Percentiles rank a stretch among this genome's conserved stretches.
Conservation (phyloP, 2,888 invertebrate genomes). For the Lepeophtheirus nordmannii region DNA sequence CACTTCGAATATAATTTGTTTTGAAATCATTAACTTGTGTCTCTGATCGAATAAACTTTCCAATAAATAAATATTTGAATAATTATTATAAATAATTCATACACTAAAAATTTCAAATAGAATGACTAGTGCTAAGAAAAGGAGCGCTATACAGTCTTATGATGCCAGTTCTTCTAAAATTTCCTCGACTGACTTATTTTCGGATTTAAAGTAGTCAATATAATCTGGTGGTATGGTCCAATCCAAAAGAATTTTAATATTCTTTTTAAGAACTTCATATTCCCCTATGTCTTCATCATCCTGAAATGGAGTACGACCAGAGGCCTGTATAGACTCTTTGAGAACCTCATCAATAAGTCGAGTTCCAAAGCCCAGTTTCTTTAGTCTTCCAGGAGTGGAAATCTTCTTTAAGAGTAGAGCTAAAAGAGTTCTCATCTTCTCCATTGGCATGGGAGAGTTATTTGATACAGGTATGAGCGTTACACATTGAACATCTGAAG, state of each 20-base stretch:
- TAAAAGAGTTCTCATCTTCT: constrained; percentile 58
- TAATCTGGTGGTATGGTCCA: constrained; percentile 64
- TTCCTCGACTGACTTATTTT: constrained; percentile 60
- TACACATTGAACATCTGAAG: background rate
- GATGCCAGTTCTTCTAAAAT: constrained; percentile 56
- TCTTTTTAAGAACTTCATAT: constrained; percentile 47
- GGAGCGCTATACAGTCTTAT: constrained; percentile 30
- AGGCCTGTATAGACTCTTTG: constrained; percentile 56
- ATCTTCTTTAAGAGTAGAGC: constrained; percentile 67
- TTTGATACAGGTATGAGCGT: background rate
- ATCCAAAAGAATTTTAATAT: constrained; percentile 58
- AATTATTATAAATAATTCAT: too few species aligned
- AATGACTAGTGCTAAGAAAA: background rate
- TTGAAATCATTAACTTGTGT: too few species aligned
- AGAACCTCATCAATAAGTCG: constrained; percentile 50
- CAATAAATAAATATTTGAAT: too few species aligned
- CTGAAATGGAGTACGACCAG: constrained; percentile 50
- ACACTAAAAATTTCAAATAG: background rate
- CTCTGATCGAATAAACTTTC: too few species aligned
- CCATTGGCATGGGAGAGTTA: constrained; percentile 44
- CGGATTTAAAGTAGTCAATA: constrained; percentile 56
- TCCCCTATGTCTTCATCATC: constrained; percentile 32
- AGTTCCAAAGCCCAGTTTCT: constrained; percentile 57
- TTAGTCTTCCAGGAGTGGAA: constrained; percentile 58
- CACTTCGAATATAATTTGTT: too few species aligned